phyloP scores from a whole-genome alignment of 2,797 vertebrate genomes.

The Catamblyrhynchus diadema region DNA sequence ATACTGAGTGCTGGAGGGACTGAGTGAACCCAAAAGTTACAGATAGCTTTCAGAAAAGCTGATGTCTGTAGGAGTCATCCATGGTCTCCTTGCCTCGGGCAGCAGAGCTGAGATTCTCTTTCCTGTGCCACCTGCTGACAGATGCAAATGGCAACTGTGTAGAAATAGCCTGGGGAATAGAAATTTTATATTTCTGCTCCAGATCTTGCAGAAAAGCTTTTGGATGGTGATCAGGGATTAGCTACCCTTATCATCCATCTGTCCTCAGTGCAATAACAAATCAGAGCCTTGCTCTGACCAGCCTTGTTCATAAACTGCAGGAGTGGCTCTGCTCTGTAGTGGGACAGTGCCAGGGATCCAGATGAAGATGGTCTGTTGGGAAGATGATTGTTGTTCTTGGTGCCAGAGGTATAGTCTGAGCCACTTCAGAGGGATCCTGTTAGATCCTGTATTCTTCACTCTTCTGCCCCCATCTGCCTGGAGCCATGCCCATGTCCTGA shows the following conservation, averaged over 20 bases:
- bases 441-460: not conserved
- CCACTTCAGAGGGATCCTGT: not conserved
- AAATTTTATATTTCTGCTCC: slow-evolving; percentile 15
- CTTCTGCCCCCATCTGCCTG: not conserved
- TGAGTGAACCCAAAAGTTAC: not conserved
- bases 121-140: slow-evolving; percentile 5
- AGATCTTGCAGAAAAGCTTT: slow-evolving; percentile 8
- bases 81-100: not conserved
- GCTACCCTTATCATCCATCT: slow-evolving; percentile 24
- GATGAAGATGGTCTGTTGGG: not conserved
- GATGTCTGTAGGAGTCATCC: not conserved
- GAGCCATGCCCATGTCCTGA: not conserved
- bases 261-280: not conserved
- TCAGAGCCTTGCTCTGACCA: not conserved
- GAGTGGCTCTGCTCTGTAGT: not conserved
- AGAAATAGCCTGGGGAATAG: slow-evolving; percentile 31
- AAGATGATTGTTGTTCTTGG: not conserved
- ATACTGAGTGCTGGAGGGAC: not conserved
- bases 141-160: not conserved
- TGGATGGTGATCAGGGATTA: not conserved
- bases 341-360: not conserved
- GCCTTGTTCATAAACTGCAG: not conserved
- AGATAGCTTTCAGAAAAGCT: not conserved
- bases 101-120: not conserved
- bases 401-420: not conserved